Evolutionary conservation across 2,888 invertebrate species (phyloP).

Genomic region (Drosophila anomelani): DNA sequence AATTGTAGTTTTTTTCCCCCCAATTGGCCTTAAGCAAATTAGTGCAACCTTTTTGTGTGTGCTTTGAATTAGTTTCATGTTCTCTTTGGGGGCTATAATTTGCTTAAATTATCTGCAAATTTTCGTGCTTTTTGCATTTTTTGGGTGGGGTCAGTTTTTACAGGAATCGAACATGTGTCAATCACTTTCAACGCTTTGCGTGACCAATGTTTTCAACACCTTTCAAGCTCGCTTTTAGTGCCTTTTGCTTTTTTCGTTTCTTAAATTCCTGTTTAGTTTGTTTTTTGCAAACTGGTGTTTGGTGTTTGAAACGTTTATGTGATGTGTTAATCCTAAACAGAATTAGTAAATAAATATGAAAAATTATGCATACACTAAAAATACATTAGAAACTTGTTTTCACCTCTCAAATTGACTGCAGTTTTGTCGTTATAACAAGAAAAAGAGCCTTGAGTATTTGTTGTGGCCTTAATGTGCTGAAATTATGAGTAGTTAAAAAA

Average conservation of each 20-base stretch:
- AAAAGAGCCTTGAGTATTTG: conserved; percentile 49
- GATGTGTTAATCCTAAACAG: conserved; percentile 37
- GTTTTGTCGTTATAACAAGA: conserved; percentile 17
- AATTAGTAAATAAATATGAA: conserved; percentile 29
- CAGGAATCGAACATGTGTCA: conserved; percentile 39
- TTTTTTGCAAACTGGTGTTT: conserved; percentile 15
- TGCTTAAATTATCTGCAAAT: conserved; percentile 34
- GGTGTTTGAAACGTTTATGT: conserved; percentile 37
- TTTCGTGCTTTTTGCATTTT: conserved; percentile 29
- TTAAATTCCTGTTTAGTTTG: conserved; percentile 29
- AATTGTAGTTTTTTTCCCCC: conserved; percentile 12
- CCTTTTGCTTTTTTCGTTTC: conserved; percentile 4
- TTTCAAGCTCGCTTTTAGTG: conserved; percentile 17
- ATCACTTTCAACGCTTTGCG: conserved; percentile 36
- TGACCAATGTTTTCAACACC: conserved; percentile 48
- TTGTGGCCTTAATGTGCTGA: conserved; percentile 48
- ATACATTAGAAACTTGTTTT: conserved; percentile 51
- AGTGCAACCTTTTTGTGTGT: conserved; percentile 34
- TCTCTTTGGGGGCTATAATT: conserved; percentile 35
- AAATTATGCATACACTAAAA: conserved; percentile 51
- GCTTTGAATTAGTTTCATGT: conserved; percentile 34
- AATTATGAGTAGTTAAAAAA: conserved; percentile 45
- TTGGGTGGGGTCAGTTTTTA: conserved; percentile 25
- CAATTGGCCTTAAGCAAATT: conserved; percentile 36
- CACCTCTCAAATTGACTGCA: conserved; percentile 42